Conservation (phyloP, 2,797 vertebrate species). For the Hippocampus kuda region DNA sequence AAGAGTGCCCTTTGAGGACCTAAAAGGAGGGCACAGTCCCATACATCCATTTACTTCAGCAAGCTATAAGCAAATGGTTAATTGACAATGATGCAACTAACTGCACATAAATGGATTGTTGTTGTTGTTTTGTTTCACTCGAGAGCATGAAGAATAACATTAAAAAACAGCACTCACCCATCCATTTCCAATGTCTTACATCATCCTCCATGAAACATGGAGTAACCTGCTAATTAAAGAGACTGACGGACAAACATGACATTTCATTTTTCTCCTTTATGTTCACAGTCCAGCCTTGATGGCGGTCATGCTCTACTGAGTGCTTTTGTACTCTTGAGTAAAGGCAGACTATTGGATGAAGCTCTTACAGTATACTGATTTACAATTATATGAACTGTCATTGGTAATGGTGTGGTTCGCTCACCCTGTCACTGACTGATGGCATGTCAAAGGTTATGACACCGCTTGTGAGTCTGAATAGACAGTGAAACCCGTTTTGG, state of each 20-base stretch:
- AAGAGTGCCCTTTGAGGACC: slow-evolving; percentile 8
- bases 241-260: neutral
- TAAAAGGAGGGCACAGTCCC: neutral
- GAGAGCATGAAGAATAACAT: neutral
- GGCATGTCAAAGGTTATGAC: too few relatives aligned
- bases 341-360: neutral
- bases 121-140: neutral
- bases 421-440: neutral
- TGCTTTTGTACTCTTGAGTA: neutral
- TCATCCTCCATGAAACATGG: neutral
- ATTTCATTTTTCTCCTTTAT: neutral
- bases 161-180: neutral
- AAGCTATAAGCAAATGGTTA: neutral
- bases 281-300: neutral
- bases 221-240: neutral
- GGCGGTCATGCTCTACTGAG: neutral
- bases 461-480: neutral
- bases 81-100: neutral
- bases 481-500: neutral
- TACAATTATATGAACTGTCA: neutral
- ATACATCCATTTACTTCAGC: neutral
- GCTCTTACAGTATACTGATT: neutral
- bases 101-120: neutral
- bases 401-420: neutral
- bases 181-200: neutral